Percentiles rank a stretch among this genome's conserved stretches.
phyloP scores from a whole-genome alignment of 2,113 vertebrate genomes.

The Hippocampus barbouri region DNA sequence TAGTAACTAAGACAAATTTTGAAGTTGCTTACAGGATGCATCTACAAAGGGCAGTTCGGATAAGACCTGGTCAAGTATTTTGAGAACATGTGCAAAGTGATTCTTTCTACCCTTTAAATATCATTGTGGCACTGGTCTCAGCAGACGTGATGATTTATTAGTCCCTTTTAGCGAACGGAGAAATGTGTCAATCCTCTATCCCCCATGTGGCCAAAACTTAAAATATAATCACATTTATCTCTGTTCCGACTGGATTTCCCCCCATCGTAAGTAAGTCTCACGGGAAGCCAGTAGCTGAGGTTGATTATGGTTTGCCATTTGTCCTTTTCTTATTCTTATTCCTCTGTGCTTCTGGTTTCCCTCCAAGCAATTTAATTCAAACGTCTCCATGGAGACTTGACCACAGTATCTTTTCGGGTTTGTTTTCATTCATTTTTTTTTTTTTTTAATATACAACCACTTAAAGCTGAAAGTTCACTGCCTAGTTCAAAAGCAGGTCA shows the following conservation, averaged over 20 bases:
- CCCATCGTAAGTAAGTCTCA: constrained; percentile 10
- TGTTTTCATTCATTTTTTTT: no score
- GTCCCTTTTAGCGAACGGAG: constrained; percentile 36
- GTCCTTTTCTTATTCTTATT: constrained; percentile 10
- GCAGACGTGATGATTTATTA: constrained; percentile 30
- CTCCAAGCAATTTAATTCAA: constrained; percentile 11
- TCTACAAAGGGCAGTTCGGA: no score
- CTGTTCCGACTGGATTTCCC: constrained; percentile 25
- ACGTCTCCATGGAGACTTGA: constrained; percentile 3
- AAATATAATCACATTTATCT: constrained; percentile 47
- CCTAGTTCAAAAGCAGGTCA: constrained; percentile 13
- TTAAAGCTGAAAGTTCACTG: constrained; percentile 33
- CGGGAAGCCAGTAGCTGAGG: constrained; percentile 9
- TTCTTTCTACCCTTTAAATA: background rate
- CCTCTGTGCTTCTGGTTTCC: constrained; percentile 4
- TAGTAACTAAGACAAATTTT: no score
- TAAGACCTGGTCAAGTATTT: background rate
- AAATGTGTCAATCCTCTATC: constrained; percentile 35
- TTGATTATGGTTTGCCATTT: constrained; percentile 1
- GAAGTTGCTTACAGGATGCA: no score
- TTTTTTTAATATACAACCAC: constrained; percentile 1
- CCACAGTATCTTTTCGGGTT: background rate
- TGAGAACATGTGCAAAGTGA: background rate
- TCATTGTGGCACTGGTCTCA: constrained; percentile 22
- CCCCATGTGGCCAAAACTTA: constrained; percentile 27